A percentile compares a stretch with the other conserved stretches of the same genome.
These are phyloP conservation scores for Xestia rhomboidea DNA, from an alignment of 2,888 invertebrate genomes.

Conservation along the genomic window DNA sequence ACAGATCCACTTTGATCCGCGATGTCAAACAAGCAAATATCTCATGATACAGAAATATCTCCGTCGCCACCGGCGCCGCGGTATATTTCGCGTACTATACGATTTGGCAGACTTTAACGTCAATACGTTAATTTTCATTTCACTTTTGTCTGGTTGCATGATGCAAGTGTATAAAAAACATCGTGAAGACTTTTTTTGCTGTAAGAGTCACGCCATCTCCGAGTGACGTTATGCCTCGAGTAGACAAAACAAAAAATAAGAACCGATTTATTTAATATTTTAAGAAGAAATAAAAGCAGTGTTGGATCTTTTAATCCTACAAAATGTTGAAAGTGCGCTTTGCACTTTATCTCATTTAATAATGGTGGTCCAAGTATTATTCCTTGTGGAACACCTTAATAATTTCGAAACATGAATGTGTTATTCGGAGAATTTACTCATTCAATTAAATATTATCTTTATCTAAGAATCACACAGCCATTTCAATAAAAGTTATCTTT, in stretches of 20 bases:
- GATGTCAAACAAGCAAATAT: constrained; percentile 70
- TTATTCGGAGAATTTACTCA: not conserved
- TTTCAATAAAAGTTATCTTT: constrained; percentile 21
- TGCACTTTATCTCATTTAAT: constrained; percentile 6
- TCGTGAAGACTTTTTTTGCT: constrained; percentile 25
- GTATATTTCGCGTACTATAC: constrained; percentile 67
- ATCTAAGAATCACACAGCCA: constrained; percentile 5
- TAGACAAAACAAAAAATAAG: constrained; percentile 54
- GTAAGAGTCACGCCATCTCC: constrained; percentile 41
- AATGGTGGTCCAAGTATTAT: constrained; percentile 4
- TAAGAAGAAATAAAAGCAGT: constrained; percentile 23
- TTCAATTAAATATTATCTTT: not conserved
- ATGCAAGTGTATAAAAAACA: constrained; percentile 55
- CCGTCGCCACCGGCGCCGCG: constrained; percentile 67
- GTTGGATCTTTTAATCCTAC: constrained; percentile 19
- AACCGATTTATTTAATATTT: constrained; percentile 25
- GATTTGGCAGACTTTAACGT: constrained; percentile 70
- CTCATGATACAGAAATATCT: constrained; percentile 69
- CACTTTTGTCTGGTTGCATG: constrained; percentile 64
- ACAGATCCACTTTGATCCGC: constrained; percentile 66
- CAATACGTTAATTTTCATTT: constrained; percentile 54
- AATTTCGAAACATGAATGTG: not conserved
- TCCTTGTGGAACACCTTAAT: constrained; percentile 8
- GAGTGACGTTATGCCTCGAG: constrained; percentile 30
- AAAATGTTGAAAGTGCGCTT: not conserved